Base-by-base conservation (phyloP, 1,140 invertebrate genomes). In the Cylas formicarius region DNA sequence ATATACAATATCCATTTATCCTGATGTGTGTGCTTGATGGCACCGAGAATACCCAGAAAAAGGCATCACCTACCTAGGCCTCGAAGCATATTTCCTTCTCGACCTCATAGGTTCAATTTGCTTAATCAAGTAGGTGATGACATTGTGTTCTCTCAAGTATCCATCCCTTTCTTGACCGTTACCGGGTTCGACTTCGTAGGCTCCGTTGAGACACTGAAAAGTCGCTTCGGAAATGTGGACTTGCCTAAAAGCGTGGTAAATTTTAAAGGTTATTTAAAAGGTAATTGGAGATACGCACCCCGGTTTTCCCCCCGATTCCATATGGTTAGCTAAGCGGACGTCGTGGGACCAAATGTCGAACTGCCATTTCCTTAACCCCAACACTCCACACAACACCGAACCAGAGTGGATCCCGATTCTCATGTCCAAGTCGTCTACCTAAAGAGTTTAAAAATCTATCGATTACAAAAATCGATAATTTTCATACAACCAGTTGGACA, bases 271-370 rank as follows among this genome's bases (percentile, higher is more conserved):
- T 32, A 22, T 10, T 42, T 42, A n/a, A 31, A 42, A 29, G 18
- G 22, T 33, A 35, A 17, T 22, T 8, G 21, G 9, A 22, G 16
- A 28, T 24, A 60, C 63, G 69, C 77, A 89, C 82, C 92, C 93
- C 8, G 92, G 89, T 52, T 91, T 79, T 6, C 93, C 93, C 7
- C 90, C 90, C 44, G 90, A 90, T 72, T 98, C 94, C 77, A 98
- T 86, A 61, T 92, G 89, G 70, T 97, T 97, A n/a, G 94, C 94
- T 40, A 97, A 70, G 5, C 90, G 95, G 54, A 98, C 94, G 69
- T 98, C 95, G 68, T 95, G 90, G 7, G 90, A 95, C 92, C 92
- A 97, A 3, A 97, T 90, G 67, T 98, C 94, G 69, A 97, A 98
- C 67, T 97, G 93, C 87, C 93, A 97, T 65, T 95, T 92, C 53